Evolutionary conservation across 2,797 vertebrate genomes (phyloP).

Genomic region (Onychomys leucogaster): DNA sequence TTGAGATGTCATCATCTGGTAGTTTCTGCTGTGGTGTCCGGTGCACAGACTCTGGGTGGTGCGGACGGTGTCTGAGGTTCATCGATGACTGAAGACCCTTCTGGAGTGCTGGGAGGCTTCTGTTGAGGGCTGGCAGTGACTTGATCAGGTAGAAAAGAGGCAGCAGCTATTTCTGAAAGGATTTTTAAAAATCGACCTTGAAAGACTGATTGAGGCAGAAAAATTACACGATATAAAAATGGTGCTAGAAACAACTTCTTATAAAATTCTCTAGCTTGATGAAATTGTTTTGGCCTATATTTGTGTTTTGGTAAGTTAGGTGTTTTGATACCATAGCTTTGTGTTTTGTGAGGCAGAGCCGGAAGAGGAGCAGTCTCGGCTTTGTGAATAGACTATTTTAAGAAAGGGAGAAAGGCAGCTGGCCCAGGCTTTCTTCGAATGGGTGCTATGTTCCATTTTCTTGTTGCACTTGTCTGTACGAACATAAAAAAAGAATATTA

Average conservation of each 20-base stretch:
- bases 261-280: not conserved
- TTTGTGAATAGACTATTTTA: not conserved
- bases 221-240: not conserved
- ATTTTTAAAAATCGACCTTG: not conserved
- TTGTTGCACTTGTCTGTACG: constrained; percentile 1
- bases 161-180: not conserved
- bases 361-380: not conserved
- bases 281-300: not conserved
- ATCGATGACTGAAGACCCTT: not conserved
- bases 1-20: not conserved
- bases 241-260: not conserved
- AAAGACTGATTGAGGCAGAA: not conserved
- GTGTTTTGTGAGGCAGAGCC: not conserved
- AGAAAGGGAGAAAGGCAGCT: not conserved
- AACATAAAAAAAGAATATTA: constrained; percentile 15
- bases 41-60: not conserved
- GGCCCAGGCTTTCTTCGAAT: not conserved
- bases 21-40: not conserved
- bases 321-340: not conserved
- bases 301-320: not conserved
- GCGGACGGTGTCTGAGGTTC: not conserved
- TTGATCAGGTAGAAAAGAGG: not conserved
- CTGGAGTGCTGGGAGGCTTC: not conserved
- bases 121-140: not conserved
- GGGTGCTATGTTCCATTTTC: not conserved